Evolutionary conservation across 2,888 invertebrate genomes (phyloP).

Genomic region (Hypomecis punctinalis): DNA sequence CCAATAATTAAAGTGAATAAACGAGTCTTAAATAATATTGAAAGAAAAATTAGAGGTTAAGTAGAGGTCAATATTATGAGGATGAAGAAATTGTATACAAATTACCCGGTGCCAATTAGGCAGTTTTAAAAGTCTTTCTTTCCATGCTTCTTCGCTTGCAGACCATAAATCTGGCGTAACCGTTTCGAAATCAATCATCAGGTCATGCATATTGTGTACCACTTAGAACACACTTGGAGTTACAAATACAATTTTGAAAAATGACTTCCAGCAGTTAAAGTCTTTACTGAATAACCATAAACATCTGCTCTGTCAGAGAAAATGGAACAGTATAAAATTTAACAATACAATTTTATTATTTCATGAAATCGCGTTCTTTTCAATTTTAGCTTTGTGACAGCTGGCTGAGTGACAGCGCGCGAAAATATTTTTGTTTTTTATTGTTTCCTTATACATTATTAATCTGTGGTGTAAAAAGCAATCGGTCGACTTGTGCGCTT

Average conservation of each 20-base stretch:
- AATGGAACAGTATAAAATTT: too few relatives aligned
- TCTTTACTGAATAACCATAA: too few relatives aligned
- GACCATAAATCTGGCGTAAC: slow-evolving; percentile 80
- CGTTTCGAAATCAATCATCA: slow-evolving; percentile 67
- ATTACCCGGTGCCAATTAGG: slow-evolving; percentile 72
- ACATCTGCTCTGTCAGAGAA: too few relatives aligned
- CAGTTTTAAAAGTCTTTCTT: slow-evolving; percentile 68
- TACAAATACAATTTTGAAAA: background rate
- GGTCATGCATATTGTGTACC: slow-evolving; percentile 63
- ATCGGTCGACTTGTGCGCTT: too few relatives aligned
- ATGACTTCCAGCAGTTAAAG: background rate
- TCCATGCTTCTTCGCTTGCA: slow-evolving; percentile 77
- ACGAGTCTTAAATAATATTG: background rate
- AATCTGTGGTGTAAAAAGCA: too few relatives aligned
- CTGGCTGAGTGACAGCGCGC: too few relatives aligned
- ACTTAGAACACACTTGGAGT: background rate
- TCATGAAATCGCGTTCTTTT: too few relatives aligned
- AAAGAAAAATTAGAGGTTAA: slow-evolving; percentile 59
- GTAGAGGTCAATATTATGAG: slow-evolving; percentile 60
- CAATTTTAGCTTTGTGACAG: too few relatives aligned
- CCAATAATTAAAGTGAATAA: background rate
- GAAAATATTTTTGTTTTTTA: too few relatives aligned
- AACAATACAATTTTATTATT: too few relatives aligned
- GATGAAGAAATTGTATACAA: slow-evolving; percentile 1
- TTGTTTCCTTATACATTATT: too few relatives aligned